These are phyloP conservation scores for Dolichotis patagonum DNA, from an alignment of 2,113 vertebrate genomes.

Conservation along the genomic window DNA sequence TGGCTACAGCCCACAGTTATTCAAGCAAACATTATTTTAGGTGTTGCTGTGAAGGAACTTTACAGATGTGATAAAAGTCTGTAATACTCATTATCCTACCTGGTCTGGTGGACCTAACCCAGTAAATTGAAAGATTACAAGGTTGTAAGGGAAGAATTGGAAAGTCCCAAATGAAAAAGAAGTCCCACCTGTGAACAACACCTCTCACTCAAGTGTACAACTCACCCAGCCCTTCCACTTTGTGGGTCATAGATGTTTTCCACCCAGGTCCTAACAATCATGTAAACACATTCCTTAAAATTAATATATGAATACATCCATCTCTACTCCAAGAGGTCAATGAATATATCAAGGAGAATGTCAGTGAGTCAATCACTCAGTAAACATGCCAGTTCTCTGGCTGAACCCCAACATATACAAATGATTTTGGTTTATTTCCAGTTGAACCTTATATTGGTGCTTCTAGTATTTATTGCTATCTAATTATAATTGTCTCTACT, in stretches of 20 bases:
- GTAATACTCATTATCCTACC: background rate
- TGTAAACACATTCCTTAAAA: background rate
- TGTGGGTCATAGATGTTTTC: background rate
- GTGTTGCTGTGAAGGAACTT: background rate
- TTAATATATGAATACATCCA: background rate
- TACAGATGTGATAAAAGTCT: background rate
- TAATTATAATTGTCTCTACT: background rate
- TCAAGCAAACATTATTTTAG: background rate
- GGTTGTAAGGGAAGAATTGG: background rate
- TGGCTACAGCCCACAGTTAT: background rate
- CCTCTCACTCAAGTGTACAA: background rate
- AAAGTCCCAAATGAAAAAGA: background rate
- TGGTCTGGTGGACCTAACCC: background rate
- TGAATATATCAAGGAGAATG: background rate
- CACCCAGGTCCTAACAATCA: rapidly evolving
- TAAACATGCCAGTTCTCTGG: background rate
- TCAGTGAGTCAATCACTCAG: background rate
- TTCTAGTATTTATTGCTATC: background rate
- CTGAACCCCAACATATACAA: background rate
- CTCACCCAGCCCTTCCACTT: background rate
- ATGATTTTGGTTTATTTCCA: background rate
- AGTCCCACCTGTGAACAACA: background rate
- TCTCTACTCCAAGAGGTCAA: background rate
- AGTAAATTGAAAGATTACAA: background rate
- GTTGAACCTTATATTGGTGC: background rate